Evolutionary conservation across 2,888 invertebrate species (phyloP), one percentile per base, ranked within the genome.

Genomic region (Ormyrus pomaceus): DNA sequence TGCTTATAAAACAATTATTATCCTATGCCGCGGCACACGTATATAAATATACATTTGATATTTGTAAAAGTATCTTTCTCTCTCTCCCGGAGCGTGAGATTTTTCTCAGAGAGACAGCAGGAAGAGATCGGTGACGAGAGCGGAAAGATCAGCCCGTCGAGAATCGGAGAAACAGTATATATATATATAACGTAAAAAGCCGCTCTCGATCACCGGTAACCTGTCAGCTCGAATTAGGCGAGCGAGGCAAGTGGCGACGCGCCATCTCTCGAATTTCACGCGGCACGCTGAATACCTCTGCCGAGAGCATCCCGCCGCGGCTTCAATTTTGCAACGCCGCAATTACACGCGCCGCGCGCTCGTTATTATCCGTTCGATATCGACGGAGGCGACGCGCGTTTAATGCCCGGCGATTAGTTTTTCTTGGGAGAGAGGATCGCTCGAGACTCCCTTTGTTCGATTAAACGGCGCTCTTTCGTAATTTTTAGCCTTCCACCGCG

Each of bases 331-430:
- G 65, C 73, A 73, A 73, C 8, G 48, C 55, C 34, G 55, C 59
- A 19, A 71, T 71, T 71, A 50, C 59, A 50, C 59, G 70, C 59
- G 10, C 9, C 50, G 19, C 46, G 64, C 56, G 56, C n/a, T n/a
- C 34, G 48, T 66, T 68, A 77, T 62, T 59, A 48, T 72, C 61
- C 19, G 59, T 48, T 34, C 55, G 66, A 72, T 50, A 72, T 50
- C 70, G 73, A 50, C 61, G 78, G 11, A 51, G 48, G 46, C n/a
- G 62, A 50, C 19, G 59, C 34, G 59, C 65, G 50, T 74, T 65
- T 75, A 75, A 75, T 71, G n/a, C 56, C 8, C 69, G 13, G 48
- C 65, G 73, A 81, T 81, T 80, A 69, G 62, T 77, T 77, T 68
- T 77, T 74, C 77, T 77, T 77, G 68, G 45, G 58, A 65, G 50